Conservation (phyloP, 2,113 vertebrate genomes). For the Trogon surrucura region DNA sequence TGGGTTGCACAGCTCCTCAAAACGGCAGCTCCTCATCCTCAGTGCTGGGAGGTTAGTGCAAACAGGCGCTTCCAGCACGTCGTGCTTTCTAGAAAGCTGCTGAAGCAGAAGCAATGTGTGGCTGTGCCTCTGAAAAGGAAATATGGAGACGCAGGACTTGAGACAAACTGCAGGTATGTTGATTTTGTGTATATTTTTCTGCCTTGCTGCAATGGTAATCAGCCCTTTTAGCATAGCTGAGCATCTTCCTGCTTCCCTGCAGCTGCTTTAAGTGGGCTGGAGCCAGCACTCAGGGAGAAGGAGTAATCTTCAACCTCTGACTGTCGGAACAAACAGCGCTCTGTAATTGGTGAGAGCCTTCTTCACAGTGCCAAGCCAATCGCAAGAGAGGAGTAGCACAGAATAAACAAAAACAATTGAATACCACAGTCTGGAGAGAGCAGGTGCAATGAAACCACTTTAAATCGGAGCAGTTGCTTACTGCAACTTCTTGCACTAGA, state of each 20-base stretch:
- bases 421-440: neutral
- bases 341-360: neutral
- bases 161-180: neutral
- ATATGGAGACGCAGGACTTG: neutral
- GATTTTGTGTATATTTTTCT: neutral
- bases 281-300: neutral
- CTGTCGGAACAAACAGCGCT: neutral
- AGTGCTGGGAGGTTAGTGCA: neutral
- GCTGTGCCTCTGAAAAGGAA: neutral
- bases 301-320: neutral
- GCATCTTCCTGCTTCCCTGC: neutral
- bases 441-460: slow-evolving; percentile 36
- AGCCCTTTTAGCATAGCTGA: neutral
- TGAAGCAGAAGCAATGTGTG: neutral
- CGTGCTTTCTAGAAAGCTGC: neutral
- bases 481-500: neutral
- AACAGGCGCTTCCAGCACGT: too few species aligned
- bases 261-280: neutral
- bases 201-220: neutral
- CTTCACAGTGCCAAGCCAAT: neutral
- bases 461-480: neutral
- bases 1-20: neutral
- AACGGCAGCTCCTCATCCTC: neutral
- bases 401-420: slow-evolving; percentile 8
- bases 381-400: neutral